phyloP scores from a whole-genome alignment of 2,888 invertebrate genomes.

The Helleia helle region DNA sequence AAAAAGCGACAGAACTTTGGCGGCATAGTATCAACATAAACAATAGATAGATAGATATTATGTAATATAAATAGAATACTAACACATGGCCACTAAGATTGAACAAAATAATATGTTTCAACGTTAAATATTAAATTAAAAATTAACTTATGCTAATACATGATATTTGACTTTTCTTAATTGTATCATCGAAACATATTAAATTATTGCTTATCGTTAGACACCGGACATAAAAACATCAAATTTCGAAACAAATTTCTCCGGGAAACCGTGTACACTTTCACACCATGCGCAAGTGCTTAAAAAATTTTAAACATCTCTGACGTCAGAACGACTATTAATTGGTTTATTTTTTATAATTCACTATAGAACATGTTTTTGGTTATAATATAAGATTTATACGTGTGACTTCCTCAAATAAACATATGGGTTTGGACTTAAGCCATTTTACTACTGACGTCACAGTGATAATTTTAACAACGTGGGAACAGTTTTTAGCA shows the following conservation, averaged over 20 bases:
- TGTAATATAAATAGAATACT: background rate
- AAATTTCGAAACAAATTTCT: constrained; percentile 12
- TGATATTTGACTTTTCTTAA: background rate
- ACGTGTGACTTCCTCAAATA: background rate
- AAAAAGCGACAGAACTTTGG: background rate
- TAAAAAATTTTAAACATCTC: constrained; percentile 16
- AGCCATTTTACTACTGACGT: constrained; percentile 2
- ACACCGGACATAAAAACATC: constrained; percentile 12
- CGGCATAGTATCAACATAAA: too few species aligned
- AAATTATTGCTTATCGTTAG: background rate
- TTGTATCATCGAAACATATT: constrained; percentile 11
- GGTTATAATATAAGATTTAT: constrained; percentile 2
- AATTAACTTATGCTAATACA: background rate
- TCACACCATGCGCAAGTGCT: constrained; percentile 27
- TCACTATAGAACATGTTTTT: constrained; percentile 1
- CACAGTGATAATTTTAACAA: background rate
- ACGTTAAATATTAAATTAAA: constrained; percentile 4
- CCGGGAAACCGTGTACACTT: constrained; percentile 14
- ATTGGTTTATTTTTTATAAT: constrained; percentile 19
- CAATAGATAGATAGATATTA: background rate
- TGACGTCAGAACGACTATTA: constrained; percentile 28
- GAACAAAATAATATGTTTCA: constrained; percentile 4
- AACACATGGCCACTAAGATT: background rate
- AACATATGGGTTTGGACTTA: background rate
- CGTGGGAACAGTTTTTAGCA: background rate